These are phyloP conservation scores for Dascyllus trimaculatus DNA, from an alignment of 2,113 vertebrate genomes.

Conservation along the genomic window DNA sequence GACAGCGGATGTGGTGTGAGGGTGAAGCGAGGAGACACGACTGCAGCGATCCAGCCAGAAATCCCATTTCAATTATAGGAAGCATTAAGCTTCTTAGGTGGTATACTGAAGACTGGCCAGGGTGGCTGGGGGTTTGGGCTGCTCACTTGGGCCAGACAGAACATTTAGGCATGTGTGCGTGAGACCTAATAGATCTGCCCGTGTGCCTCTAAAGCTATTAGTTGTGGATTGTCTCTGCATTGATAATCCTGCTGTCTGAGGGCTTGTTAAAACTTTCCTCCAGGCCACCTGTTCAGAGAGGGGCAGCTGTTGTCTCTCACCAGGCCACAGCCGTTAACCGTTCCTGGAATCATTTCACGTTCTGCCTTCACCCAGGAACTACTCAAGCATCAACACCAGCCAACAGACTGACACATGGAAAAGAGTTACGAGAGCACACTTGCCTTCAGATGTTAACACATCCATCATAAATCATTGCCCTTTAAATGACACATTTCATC, in stretches of 20 bases:
- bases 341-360: slow-evolving; percentile 13
- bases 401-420: slow-evolving; percentile 38
- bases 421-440: slow-evolving; percentile 45
- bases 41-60: slow-evolving; percentile 49
- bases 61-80: slow-evolving; percentile 69
- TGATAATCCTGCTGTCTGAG: slow-evolving; percentile 74
- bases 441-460: slow-evolving; percentile 39
- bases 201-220: slow-evolving; percentile 69
- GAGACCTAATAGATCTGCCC: slow-evolving; percentile 42
- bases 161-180: slow-evolving; percentile 45
- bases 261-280: slow-evolving; percentile 80
- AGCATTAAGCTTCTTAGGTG: slow-evolving; percentile 75
- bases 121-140: slow-evolving; percentile 36
- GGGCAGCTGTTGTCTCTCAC: slow-evolving; percentile 75
- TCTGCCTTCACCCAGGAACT: slow-evolving; percentile 29
- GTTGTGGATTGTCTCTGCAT: slow-evolving; percentile 60
- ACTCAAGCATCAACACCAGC: slow-evolving; percentile 49
- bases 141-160: slow-evolving; percentile 49
- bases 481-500: slow-evolving; percentile 28
- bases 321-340: slow-evolving; percentile 47
- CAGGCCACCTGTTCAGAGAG: slow-evolving; percentile 74
- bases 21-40: slow-evolving; percentile 34
- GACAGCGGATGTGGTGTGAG: slow-evolving; percentile 25
- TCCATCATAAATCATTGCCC: slow-evolving; percentile 8
- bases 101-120: slow-evolving; percentile 47